These are phyloP conservation scores for Iguana delicatissima DNA, from an alignment of 2,797 vertebrate species.

Conservation along the genomic window DNA sequence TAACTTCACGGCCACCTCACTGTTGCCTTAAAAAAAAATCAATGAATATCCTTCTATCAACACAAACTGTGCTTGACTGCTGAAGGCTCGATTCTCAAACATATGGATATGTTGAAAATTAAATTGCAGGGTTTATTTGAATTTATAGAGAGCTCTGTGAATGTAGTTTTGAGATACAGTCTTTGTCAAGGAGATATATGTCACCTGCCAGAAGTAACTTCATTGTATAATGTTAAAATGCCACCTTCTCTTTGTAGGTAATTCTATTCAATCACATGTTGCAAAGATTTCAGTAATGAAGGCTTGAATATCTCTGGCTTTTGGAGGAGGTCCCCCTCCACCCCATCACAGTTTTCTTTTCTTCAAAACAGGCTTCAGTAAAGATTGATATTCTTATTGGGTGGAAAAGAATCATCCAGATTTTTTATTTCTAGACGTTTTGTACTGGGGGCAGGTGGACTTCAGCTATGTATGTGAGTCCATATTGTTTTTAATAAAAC, in stretches of 20 bases:
- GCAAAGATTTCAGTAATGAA: constrained; percentile 76
- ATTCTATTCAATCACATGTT: constrained; percentile 74
- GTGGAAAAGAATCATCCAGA: constrained; percentile 31
- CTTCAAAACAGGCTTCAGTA: constrained; percentile 45
- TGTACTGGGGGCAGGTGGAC: neutral
- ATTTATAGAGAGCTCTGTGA: constrained; percentile 77
- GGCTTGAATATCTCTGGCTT: constrained; percentile 66
- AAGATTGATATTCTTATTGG: constrained; percentile 42
- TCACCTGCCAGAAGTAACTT: constrained; percentile 76
- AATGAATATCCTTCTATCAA: constrained; percentile 72
- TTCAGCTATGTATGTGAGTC: neutral
- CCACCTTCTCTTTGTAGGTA: constrained; percentile 75
- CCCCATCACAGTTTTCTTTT: neutral
- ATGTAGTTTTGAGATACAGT: constrained; percentile 77
- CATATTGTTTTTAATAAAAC: too few relatives aligned
- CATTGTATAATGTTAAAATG: constrained; percentile 77
- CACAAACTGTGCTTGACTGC: constrained; percentile 71
- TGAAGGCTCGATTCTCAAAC: constrained; percentile 77
- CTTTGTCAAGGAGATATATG: constrained; percentile 78
- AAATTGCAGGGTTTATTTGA: constrained; percentile 81
- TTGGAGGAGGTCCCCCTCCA: neutral
- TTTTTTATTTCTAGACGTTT: neutral
- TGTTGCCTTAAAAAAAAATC: constrained; percentile 63
- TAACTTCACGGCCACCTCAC: constrained; percentile 63
- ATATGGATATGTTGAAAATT: constrained; percentile 80